Conservation (phyloP, 1,140 invertebrate genomes). For the Cydia pomonella region DNA sequence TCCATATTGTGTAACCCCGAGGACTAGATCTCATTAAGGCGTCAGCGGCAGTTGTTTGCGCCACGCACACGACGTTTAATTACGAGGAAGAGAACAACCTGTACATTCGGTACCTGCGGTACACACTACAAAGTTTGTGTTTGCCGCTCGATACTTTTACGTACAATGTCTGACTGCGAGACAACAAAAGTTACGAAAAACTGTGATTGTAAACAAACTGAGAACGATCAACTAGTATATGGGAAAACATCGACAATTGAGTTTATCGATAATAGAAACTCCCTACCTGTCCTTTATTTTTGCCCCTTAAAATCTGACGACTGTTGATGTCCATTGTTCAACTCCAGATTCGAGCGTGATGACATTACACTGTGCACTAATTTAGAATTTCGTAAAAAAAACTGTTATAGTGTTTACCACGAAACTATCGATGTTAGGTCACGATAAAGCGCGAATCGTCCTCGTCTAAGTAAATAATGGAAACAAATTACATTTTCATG, state of each 20-base stretch:
- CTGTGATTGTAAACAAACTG: too few species aligned
- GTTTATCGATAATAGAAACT: too few species aligned
- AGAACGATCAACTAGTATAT: too few species aligned
- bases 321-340: too few species aligned
- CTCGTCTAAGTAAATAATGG: conserved; percentile 12
- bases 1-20: neutral
- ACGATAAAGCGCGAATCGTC: conserved; percentile 2
- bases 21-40: conserved; percentile 30
- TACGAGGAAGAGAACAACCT: conserved; percentile 8
- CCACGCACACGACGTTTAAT: conserved; percentile 25
- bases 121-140: neutral
- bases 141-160: neutral
- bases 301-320: too few species aligned
- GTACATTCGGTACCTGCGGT: neutral
- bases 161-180: too few species aligned
- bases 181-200: too few species aligned
- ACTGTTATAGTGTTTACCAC: neutral
- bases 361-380: neutral
- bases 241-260: too few species aligned
- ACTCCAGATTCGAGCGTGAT: too few species aligned
- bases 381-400: neutral
- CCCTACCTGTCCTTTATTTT: too few species aligned
- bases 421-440: neutral
- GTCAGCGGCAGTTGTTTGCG: conserved; percentile 19
- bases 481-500: conserved; percentile 30